Evolutionary conservation across 2,888 invertebrate species (phyloP), one percentile per base, ranked within the genome.

Genomic region (Drosophila pseudotalamancana): DNA sequence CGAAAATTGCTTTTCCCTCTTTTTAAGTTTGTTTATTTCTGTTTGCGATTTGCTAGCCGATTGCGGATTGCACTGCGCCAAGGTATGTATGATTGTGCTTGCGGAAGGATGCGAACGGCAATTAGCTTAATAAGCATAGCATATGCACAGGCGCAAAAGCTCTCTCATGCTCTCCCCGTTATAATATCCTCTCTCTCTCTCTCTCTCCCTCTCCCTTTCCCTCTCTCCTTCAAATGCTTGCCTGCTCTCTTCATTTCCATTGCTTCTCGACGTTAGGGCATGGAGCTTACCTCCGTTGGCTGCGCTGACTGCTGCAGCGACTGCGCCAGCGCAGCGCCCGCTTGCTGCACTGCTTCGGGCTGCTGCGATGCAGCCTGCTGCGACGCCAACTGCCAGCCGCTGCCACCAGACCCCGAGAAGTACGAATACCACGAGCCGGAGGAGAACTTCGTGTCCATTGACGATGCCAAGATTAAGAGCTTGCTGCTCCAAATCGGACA

Each of bases 371-470:
- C 67, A 25, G 53, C 46, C 42, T 87, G 81, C 49, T 81, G 87
- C 27, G 85, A 84, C 21, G 56, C 34, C 14, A 71, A 40, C 9
- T 87, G 84, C 18, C 61, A 66, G 31, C 37, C 76, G 43, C 11
- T 59, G 27, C 56, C 74, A 4, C 43, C 66, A 6, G 77, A 87
- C 45, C 39, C 61, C n/a, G 46, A 49, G 4, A 65, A 65, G 46
- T 89, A 88, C 34, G 86, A 84, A 35, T 90, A 90, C 42, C 85
- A 89, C 2, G 90, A 90, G 50, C 88, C 90, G 1, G 89, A 89
- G 23, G 91, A 91, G 71, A 91, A 91, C 66, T 91, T 90, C 59
- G 89, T 91, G 1, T 91, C 91, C 5, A 90, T 91, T 12, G 91
- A 91, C 59, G 91, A 91, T 76, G 87, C 80, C 11, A 91, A 91